These are phyloP conservation scores for Australoheros facetus DNA, from an alignment of 2,797 vertebrate species.

Conservation along the genomic window DNA sequence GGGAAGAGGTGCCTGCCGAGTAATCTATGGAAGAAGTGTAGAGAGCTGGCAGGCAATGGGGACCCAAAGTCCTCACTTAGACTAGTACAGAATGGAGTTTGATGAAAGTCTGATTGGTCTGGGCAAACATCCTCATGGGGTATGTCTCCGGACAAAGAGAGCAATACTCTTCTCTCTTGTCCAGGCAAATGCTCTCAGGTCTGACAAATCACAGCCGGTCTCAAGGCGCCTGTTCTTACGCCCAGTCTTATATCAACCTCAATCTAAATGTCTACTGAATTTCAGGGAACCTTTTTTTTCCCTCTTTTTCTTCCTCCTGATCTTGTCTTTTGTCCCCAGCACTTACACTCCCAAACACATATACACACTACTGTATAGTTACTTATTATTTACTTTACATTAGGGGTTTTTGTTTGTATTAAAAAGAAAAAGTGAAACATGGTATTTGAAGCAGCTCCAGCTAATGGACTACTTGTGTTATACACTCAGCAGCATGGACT, in stretches of 20 bases:
- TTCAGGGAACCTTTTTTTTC: conserved; percentile 21
- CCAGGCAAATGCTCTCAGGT: conserved; percentile 59
- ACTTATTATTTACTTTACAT: background rate
- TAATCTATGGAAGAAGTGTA: conserved; percentile 9
- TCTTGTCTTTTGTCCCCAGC: background rate
- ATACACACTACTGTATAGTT: background rate
- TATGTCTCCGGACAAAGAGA: conserved; percentile 62
- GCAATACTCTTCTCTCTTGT: conserved; percentile 60
- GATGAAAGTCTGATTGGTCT: conserved; percentile 76
- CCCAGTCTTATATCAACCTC: conserved; percentile 28
- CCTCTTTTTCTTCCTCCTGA: background rate
- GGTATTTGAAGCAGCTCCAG: background rate
- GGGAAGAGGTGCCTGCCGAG: conserved; percentile 37
- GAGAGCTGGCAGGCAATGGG: conserved; percentile 9
- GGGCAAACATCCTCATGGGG: conserved; percentile 70
- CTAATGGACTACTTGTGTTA: conserved; percentile 46
- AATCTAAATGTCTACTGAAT: conserved; percentile 48
- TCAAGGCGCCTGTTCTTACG: conserved; percentile 44
- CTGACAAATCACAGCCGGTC: conserved; percentile 58
- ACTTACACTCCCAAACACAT: background rate
- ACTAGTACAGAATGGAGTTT: conserved; percentile 55
- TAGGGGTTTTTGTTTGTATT: background rate
- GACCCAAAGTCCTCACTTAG: conserved; percentile 39
- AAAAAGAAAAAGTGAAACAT: conserved; percentile 1
- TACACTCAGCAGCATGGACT: conserved; percentile 36